Evolutionary conservation across 2,797 vertebrate genomes (phyloP).

Genomic region (Echeneis naucrates): DNA sequence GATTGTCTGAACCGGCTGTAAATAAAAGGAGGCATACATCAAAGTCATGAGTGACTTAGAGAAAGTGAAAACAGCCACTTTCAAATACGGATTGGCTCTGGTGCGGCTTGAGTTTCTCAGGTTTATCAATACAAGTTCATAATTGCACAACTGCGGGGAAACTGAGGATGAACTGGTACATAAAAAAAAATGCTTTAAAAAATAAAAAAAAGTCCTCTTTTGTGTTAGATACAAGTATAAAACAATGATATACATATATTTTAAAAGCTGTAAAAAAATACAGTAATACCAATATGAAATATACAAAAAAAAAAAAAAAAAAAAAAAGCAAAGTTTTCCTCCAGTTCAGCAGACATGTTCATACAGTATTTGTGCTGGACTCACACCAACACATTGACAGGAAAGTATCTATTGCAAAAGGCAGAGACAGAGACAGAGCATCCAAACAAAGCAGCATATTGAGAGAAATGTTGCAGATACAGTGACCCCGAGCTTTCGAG

Average conservation of each 20-base stretch:
- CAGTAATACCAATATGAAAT: constrained; percentile 71
- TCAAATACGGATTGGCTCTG: constrained; percentile 24
- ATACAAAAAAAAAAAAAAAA: constrained; percentile 72
- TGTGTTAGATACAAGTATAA: constrained; percentile 79
- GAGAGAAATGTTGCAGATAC: constrained; percentile 27
- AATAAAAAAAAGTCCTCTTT: constrained; percentile 35
- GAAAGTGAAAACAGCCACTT: background rate
- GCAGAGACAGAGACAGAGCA: constrained; percentile 33
- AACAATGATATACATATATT: constrained; percentile 71
- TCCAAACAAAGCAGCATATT: constrained; percentile 1
- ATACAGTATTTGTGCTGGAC: constrained; percentile 61
- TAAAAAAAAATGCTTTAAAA: constrained; percentile 37
- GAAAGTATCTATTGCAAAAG: constrained; percentile 46
- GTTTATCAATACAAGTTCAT: constrained; percentile 25
- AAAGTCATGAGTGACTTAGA: constrained; percentile 5
- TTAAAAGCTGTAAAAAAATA: constrained; percentile 69
- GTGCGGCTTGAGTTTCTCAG: constrained; percentile 15
- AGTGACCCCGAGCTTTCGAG: background rate
- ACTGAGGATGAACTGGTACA: constrained; percentile 31
- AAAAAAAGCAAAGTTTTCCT: constrained; percentile 52
- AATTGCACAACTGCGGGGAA: constrained; percentile 20
- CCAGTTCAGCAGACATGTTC: constrained; percentile 60
- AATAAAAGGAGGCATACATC: constrained; percentile 3
- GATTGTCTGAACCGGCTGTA: constrained; percentile 33
- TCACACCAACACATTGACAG: constrained; percentile 38